These are phyloP conservation scores for Eledona agricola DNA, from an alignment of 2,888 invertebrate species.

Conservation along the genomic window DNA sequence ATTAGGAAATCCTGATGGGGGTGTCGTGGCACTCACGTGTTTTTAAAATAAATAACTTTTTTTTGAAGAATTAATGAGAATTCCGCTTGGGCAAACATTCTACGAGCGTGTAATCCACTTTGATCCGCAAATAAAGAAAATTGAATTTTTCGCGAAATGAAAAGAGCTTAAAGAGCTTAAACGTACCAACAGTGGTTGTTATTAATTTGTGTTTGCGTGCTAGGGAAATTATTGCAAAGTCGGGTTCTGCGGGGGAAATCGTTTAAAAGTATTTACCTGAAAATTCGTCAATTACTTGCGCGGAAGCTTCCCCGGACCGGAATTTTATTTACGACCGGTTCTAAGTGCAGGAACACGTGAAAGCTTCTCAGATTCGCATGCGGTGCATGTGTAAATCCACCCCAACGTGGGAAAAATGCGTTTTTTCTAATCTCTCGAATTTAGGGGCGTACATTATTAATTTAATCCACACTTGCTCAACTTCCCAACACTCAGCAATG, in stretches of 20 bases:
- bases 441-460: constrained; percentile 17
- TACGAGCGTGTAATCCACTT: constrained; percentile 25
- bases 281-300: too few relatives aligned
- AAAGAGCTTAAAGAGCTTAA: constrained; percentile 24
- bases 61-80: constrained; percentile 22
- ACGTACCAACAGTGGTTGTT: constrained; percentile 25
- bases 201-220: constrained; percentile 27
- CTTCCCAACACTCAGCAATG: constrained; percentile 26
- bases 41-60: constrained; percentile 29
- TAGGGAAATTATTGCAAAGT: constrained; percentile 16
- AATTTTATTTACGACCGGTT: too few relatives aligned
- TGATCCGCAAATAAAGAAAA: constrained; percentile 32
- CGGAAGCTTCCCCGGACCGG: too few relatives aligned
- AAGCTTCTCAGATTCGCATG: constrained; percentile 2
- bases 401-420: constrained; percentile 24
- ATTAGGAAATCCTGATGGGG: too few relatives aligned
- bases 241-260: constrained; percentile 13
- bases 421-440: constrained; percentile 21
- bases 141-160: constrained; percentile 22
- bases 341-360: constrained; percentile 3
- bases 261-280: too few relatives aligned
- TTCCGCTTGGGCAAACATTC: constrained; percentile 24
- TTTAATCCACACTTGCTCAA: constrained; percentile 24
- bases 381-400: constrained; percentile 13
- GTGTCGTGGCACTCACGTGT: too few relatives aligned